Evolutionary conservation across 2,888 invertebrate genomes (phyloP).

Genomic region (Hirtodrosophila trivittata): DNA sequence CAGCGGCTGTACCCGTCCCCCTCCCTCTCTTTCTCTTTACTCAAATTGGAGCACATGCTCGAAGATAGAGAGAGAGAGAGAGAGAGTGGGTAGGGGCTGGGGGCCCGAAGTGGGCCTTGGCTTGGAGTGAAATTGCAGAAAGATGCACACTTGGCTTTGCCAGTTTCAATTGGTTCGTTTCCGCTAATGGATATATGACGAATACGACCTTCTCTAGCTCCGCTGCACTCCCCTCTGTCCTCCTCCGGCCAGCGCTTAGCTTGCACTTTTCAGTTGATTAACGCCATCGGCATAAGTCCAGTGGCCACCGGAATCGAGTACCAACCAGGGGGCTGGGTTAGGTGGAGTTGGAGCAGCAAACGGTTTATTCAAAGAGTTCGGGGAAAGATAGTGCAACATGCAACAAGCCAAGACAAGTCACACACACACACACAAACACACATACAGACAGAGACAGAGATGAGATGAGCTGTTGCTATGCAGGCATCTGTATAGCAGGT

Average conservation of each 20-base stretch:
- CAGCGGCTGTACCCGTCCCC: no score
- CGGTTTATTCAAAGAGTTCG: slow-evolving; percentile 68
- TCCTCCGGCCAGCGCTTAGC: slow-evolving; percentile 30
- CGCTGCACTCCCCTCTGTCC: slow-evolving; percentile 3
- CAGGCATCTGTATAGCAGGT: slow-evolving; percentile 61
- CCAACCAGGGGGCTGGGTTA: background rate
- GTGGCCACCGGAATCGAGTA: slow-evolving; percentile 45
- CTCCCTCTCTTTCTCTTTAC: no score
- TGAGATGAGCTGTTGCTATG: slow-evolving; percentile 32
- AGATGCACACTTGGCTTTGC: slow-evolving; percentile 50
- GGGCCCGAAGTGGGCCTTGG: slow-evolving; percentile 7
- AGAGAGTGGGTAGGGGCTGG: background rate
- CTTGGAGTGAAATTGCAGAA: slow-evolving; percentile 8
- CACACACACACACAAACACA: background rate
- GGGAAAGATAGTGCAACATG: slow-evolving; percentile 74
- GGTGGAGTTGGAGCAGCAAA: slow-evolving; percentile 14
- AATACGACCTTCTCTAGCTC: background rate
- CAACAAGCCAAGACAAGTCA: slow-evolving; percentile 67
- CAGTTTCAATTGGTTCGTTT: slow-evolving; percentile 56
- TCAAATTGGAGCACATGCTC: no score
- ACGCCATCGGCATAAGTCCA: slow-evolving; percentile 38
- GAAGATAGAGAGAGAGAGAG: background rate
- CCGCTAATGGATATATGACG: slow-evolving; percentile 47
- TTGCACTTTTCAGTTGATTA: slow-evolving; percentile 70
- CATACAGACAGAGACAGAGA: slow-evolving; percentile 1